Conservation (phyloP, 2,113 vertebrate genomes). For the Ctenomys sociabilis region DNA sequence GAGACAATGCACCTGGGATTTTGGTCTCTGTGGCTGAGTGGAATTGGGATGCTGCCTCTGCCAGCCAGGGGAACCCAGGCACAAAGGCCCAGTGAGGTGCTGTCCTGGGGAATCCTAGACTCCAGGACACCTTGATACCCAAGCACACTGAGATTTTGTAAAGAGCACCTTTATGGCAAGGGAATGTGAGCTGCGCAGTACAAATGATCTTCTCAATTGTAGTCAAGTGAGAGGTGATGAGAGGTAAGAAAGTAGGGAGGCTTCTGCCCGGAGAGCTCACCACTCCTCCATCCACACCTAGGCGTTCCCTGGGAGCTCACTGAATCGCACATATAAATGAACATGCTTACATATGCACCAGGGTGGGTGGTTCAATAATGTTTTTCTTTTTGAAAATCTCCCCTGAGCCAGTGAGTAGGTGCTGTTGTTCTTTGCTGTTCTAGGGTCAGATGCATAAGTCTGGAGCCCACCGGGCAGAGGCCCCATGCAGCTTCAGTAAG, state of each 20-base stretch:
- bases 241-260: background rate
- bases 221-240: background rate
- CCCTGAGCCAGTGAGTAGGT: background rate
- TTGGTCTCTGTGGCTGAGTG: background rate
- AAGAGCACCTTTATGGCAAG: background rate
- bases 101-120: background rate
- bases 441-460: background rate
- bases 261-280: background rate
- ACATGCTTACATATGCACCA: no score
- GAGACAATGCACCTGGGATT: background rate
- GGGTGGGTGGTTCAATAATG: background rate
- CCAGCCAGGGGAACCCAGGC: background rate
- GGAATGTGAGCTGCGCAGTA: background rate
- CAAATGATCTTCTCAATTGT: background rate
- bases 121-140: background rate
- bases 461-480: background rate
- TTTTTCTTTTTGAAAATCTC: background rate
- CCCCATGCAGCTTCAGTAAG: no score
- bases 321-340: background rate
- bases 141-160: background rate
- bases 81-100: background rate
- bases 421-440: background rate
- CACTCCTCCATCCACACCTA: no score
- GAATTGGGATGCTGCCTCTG: fast-evolving
- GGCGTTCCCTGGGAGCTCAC: background rate